Percentiles rank a stretch among this genome's conserved stretches.
phyloP scores from a whole-genome alignment of 1,140 invertebrate genomes.

The Papilio dardanus region DNA sequence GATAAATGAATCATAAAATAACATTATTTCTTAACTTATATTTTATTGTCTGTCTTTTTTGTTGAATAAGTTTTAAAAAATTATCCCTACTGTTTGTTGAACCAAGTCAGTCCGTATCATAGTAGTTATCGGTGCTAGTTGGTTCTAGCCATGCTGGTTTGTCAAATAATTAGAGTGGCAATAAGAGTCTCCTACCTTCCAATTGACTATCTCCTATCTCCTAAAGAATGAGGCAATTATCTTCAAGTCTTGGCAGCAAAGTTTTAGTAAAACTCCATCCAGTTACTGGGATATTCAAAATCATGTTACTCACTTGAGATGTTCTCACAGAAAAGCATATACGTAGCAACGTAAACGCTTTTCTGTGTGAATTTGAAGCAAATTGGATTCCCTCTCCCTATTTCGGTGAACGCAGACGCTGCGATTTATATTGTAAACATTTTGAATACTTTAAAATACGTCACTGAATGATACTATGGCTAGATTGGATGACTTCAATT shows the following conservation, averaged over 20 bases:
- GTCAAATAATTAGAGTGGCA: too few species aligned
- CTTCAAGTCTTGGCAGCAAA: background rate
- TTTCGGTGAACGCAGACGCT: background rate
- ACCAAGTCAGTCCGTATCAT: too few species aligned
- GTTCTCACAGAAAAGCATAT: background rate
- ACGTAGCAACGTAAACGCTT: slow-evolving; percentile 3
- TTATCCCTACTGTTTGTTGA: too few species aligned
- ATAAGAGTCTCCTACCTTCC: too few species aligned
- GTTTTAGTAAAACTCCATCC: background rate
- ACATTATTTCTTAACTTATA: background rate
- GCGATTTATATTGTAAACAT: background rate
- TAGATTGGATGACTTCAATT: background rate
- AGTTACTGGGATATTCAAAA: background rate
- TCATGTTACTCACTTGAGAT: background rate
- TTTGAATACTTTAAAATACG: background rate
- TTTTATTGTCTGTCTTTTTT: too few species aligned
- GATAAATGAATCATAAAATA: background rate
- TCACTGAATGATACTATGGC: background rate
- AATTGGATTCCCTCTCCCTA: background rate
- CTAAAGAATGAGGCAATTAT: too few species aligned
- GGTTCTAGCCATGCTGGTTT: too few species aligned
- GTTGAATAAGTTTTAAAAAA: too few species aligned
- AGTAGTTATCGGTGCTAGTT: too few species aligned
- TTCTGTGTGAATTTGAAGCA: slow-evolving; percentile 16
- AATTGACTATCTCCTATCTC: too few species aligned